Percentiles rank a stretch among this genome's conserved stretches.
Evolutionary conservation across 2,888 invertebrate genomes (phyloP).

Genomic region (Ashinkailepas kermadecensis): DNA sequence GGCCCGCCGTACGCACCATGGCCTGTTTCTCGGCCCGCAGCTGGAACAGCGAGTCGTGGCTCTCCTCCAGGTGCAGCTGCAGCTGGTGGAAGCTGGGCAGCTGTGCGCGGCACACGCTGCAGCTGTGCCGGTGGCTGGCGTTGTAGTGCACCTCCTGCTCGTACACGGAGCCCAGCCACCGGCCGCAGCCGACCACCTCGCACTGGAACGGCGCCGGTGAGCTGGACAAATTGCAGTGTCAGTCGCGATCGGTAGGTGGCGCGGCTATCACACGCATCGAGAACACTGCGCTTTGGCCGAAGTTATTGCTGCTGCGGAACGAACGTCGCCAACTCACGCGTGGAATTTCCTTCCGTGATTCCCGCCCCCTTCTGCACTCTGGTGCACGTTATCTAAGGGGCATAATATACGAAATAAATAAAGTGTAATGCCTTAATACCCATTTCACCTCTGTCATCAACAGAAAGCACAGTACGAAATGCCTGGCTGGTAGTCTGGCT

Average conservation of each 20-base stretch:
- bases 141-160: conserved; percentile 1
- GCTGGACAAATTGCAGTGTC: not conserved
- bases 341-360: too few relatives aligned
- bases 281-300: not conserved
- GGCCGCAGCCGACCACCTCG: conserved; percentile 15
- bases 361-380: too few relatives aligned
- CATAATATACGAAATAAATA: too few relatives aligned
- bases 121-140: not conserved
- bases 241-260: not conserved
- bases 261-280: not conserved
- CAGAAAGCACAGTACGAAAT: too few relatives aligned
- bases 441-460: too few relatives aligned
- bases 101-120: not conserved
- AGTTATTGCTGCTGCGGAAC: not conserved
- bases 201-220: not conserved
- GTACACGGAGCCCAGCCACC: not conserved
- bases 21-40: not conserved
- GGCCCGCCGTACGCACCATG: not conserved
- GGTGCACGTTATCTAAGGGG: too few relatives aligned
- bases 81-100: not conserved
- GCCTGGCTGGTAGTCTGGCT: too few relatives aligned
- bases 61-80: conserved; percentile 16
- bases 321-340: not conserved
- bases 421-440: too few relatives aligned
- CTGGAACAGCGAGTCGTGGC: conserved; percentile 5